These are phyloP conservation scores for Colletes collaris DNA, from an alignment of 2,888 invertebrate genomes.

Conservation along the genomic window DNA sequence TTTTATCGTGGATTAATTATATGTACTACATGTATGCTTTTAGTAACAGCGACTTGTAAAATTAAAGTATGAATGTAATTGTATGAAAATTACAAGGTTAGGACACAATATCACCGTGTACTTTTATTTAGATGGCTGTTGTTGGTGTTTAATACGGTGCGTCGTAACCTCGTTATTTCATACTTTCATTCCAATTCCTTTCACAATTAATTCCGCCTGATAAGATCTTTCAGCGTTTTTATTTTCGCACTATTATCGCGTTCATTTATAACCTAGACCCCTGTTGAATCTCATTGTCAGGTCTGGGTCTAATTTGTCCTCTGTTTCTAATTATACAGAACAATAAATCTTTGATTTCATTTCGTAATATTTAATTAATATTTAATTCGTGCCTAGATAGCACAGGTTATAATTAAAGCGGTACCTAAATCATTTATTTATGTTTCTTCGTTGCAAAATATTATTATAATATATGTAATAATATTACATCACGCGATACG, in stretches of 20 bases:
- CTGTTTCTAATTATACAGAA: no score
- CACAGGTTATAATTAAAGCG: no score
- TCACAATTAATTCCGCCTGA: constrained; percentile 10
- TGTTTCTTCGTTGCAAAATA: no score
- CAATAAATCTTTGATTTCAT: no score
- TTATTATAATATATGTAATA: no score
- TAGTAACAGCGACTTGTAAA: background rate
- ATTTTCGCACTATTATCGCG: background rate
- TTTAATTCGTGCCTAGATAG: no score
- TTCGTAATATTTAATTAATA: no score
- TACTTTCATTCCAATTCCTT: background rate
- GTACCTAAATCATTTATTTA: no score
- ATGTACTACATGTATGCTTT: no score
- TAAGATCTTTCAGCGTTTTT: constrained; percentile 2
- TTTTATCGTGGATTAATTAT: no score
- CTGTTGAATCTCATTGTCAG: background rate
- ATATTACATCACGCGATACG: no score
- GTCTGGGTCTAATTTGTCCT: no score
- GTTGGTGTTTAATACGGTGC: background rate
- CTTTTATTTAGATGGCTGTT: background rate
- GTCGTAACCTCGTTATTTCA: constrained; percentile 8
- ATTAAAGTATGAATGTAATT: background rate
- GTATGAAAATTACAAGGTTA: background rate
- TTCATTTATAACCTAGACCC: background rate
- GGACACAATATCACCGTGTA: background rate